Base-by-base conservation (phyloP, 1,140 invertebrate species). In the Coenobita brevimanus region DNA sequence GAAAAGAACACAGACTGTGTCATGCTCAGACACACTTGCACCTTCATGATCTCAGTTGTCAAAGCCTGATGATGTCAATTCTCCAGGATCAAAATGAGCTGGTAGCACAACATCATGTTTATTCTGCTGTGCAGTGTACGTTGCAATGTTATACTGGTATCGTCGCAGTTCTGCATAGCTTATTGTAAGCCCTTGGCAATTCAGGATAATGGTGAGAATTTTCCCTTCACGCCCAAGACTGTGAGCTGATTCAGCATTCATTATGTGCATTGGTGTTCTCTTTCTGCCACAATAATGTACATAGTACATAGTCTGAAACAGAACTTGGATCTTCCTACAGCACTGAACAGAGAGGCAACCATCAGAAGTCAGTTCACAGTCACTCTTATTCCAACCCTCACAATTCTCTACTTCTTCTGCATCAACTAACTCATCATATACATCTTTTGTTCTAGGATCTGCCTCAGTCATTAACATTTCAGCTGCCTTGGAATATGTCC, bases 1-100 rank as follows among this genome's bases (percentile, higher is more conserved):
- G 36, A 79, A 79, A 30, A 79, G 76, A 10, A 78, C 50, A 79
- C 41, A 30, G 21, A 79, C 36, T 80, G 50, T 80, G 54, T 57
- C 76, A 60, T 50, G 76, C 27, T 79, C 76, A 54, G 76, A 79
- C 2, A 79, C 76, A 79, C 54, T 79, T 15, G 76, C 10, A 15
- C 76, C 75, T 2, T 80, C 50, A 80, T 80, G 46, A 27, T 80
- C 76, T 50, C 76, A 57, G 76, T 75, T 75, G 71, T 75, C 71
- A 21, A 75, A 38, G 8, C 30, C 71, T 50, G 46, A 6, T 50
- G 46, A 50, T 50, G 46, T 50, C 6, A 50, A 75, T 24, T 79
- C 41, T 33, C 54, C 76, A 54, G 76, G 43, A 79, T 79, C 76
- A 79, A 79, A 79, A n/a, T 54, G 76, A 24, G 50, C 46, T 6